phyloP scores from a whole-genome alignment of 2,797 vertebrate genomes.

The Myripristis murdjan region DNA sequence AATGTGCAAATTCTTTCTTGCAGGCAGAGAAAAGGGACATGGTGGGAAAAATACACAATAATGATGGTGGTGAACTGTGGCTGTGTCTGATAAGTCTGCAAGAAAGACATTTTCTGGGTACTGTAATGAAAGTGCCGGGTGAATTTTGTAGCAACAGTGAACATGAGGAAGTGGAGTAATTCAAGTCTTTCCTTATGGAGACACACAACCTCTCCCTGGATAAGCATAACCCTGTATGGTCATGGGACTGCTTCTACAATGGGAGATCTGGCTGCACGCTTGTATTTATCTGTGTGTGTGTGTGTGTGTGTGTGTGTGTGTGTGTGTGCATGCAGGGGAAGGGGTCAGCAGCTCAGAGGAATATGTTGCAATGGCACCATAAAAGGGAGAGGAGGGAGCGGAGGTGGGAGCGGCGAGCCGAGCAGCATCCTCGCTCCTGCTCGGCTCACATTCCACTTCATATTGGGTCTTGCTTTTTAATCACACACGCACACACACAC shows the following conservation, averaged over 20 bases:
- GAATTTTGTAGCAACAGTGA: constrained; percentile 1
- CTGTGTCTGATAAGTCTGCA: too few species aligned
- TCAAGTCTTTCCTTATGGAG: constrained; percentile 49
- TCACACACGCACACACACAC: too few species aligned
- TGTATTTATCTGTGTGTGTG: constrained; percentile 51
- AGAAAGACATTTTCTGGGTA: too few species aligned
- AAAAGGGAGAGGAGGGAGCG: constrained; percentile 72
- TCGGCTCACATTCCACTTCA: constrained; percentile 60
- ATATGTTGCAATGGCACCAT: constrained; percentile 70
- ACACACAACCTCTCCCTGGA: constrained; percentile 42
- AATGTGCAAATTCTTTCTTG: too few species aligned
- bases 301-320: constrained; percentile 22
- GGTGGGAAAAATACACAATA: not conserved
- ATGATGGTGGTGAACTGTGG: not conserved
- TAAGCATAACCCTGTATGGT: constrained; percentile 85
- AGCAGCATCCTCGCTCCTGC: constrained; percentile 35
- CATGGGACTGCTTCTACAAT: constrained; percentile 59
- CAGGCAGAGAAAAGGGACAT: not conserved
- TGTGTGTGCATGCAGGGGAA: constrained; percentile 27
- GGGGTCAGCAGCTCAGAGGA: constrained; percentile 35
- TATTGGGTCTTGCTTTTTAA: constrained; percentile 20
- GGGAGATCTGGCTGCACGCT: constrained; percentile 45
- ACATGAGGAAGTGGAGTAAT: constrained; percentile 28
- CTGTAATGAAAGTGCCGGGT: too few species aligned
- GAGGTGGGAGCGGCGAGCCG: constrained; percentile 34